Conservation (phyloP, 64 coral and sea anemone genomes). For the Porites australiensis region DNA sequence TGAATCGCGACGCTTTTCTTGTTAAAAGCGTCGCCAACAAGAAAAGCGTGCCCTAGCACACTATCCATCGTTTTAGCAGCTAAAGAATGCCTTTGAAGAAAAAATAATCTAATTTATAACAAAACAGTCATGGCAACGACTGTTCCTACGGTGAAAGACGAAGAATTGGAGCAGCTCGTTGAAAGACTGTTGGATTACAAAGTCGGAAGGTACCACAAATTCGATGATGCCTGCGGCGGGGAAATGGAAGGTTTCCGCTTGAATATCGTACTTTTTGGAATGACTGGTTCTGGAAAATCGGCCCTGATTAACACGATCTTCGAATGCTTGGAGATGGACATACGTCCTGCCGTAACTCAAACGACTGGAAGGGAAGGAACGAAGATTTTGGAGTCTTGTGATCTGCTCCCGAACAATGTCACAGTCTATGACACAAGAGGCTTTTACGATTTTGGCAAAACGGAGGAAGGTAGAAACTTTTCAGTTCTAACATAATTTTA, state of each 20-base stretch:
- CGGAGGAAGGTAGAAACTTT: neutral
- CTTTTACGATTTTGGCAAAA: conserved; percentile 67
- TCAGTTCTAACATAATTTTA: no score
- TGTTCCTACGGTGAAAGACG: no score
- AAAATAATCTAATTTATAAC: neutral
- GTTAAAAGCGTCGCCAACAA: no score
- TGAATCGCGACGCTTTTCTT: neutral
- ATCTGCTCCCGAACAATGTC: conserved; percentile 18
- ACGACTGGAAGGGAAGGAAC: conserved; percentile 70
- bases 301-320: conserved; percentile 80
- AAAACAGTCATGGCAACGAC: neutral
- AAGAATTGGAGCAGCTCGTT: neutral
- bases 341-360: conserved; percentile 40
- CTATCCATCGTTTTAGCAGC: no score
- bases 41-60: no score
- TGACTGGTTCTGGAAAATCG: conserved; percentile 87
- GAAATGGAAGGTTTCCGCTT: conserved; percentile 75
- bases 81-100: neutral
- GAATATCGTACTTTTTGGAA: conserved; percentile 71
- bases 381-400: conserved; percentile 50
- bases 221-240: conserved; percentile 60
- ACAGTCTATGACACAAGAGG: conserved; percentile 75
- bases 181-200: neutral
- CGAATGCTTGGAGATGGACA: conserved; percentile 29
- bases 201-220: neutral